phyloP scores from a whole-genome alignment of 2,888 invertebrate species.

The Tryphoninae sp. region DNA sequence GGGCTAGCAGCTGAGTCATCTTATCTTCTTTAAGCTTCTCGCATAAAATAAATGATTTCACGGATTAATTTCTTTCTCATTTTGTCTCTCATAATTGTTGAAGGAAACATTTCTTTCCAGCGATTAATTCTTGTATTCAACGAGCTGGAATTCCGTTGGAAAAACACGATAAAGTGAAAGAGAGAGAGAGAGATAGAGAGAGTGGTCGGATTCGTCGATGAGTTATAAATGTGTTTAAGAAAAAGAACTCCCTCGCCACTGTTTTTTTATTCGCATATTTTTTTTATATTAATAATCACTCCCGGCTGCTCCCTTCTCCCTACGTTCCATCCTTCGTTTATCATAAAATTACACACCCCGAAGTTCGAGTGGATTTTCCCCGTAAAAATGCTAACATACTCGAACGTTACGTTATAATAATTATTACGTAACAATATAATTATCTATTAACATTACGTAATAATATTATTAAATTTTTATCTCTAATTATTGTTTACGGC shows the following conservation, averaged over 20 bases:
- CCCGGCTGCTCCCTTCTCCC: background rate
- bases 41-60: no score
- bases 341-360: conserved; percentile 56
- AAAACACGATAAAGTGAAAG: background rate
- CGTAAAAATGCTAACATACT: conserved; percentile 75
- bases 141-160: background rate
- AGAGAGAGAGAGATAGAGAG: no score
- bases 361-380: conserved; percentile 56
- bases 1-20: no score
- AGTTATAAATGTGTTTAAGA: background rate
- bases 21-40: no score
- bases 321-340: conserved; percentile 43
- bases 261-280: background rate
- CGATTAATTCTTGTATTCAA: background rate
- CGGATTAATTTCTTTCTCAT: no score
- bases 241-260: background rate
- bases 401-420: conserved; percentile 70
- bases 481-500: conserved; percentile 74
- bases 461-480: conserved; percentile 71
- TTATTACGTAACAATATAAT: conserved; percentile 66
- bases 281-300: conserved; percentile 28
- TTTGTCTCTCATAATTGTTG: background rate
- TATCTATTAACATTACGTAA: conserved; percentile 72
- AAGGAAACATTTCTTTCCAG: background rate
- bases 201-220: background rate